A percentile compares a stretch with the other conserved stretches of the same genome.
Evolutionary conservation across 2,113 vertebrate species (phyloP).

Genomic region (Plecturocebus donacophilus): DNA sequence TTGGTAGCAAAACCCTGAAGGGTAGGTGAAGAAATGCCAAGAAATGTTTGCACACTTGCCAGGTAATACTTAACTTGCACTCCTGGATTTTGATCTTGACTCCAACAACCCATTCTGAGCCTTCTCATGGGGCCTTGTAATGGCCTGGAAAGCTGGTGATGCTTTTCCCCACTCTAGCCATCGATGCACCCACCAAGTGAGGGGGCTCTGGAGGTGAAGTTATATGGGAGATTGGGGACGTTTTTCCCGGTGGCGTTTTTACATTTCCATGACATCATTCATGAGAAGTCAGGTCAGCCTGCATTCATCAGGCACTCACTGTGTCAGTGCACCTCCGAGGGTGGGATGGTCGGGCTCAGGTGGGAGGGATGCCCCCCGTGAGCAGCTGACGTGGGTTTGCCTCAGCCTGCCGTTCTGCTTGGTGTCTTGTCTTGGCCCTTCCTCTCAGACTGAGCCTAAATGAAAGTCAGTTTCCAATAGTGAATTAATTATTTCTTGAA

Average conservation of each 20-base stretch:
- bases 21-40: neutral
- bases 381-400: neutral
- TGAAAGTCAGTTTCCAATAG: neutral
- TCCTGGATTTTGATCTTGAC: neutral
- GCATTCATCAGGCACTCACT: rapidly evolving
- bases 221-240: neutral
- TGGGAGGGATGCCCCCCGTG: rapidly evolving
- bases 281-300: neutral
- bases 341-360: rapidly evolving
- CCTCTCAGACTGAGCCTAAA: neutral
- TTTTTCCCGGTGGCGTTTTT: neutral
- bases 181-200: rapidly evolving
- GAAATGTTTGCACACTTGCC: neutral
- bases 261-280: neutral
- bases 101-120: neutral
- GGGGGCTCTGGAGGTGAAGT: neutral
- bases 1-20: neutral
- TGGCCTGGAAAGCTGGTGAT: neutral
- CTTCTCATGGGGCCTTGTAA: neutral
- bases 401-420: neutral
- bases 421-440: neutral
- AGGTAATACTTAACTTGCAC: neutral
- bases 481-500: neutral
- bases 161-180: neutral
- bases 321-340: rapidly evolving